These are phyloP conservation scores for Hirtodrosophila duncani DNA, from an alignment of 2,888 invertebrate genomes.

Conservation along the genomic window DNA sequence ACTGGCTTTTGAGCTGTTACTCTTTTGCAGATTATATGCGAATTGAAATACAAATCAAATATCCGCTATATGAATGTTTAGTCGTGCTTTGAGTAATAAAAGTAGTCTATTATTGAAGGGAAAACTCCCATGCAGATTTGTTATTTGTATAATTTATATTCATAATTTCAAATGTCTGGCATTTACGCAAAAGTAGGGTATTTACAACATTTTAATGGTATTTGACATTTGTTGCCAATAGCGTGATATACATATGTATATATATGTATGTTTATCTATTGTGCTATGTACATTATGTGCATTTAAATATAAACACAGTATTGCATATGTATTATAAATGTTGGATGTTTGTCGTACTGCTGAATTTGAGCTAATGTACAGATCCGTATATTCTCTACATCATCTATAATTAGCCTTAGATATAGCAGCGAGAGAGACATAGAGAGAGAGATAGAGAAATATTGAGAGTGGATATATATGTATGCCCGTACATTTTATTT, in stretches of 20 bases:
- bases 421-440: slow-evolving; percentile 14
- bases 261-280: background rate
- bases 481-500: slow-evolving; percentile 20
- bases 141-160: no score
- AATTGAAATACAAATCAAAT: no score
- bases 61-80: no score
- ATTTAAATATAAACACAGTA: background rate
- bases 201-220: background rate
- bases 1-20: no score
- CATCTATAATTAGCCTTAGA: slow-evolving; percentile 49
- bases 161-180: no score
- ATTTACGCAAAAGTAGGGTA: background rate
- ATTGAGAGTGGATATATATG: background rate
- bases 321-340: background rate
- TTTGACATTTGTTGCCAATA: background rate
- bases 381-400: slow-evolving; percentile 6
- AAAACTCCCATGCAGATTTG: no score
- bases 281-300: background rate
- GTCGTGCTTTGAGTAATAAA: no score
- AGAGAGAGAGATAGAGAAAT: no score
- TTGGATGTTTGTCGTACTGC: background rate
- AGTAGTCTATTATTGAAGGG: no score
- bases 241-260: slow-evolving; percentile 1
- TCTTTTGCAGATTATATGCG: no score
- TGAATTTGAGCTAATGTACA: slow-evolving; percentile 2